phyloP scores from a whole-genome alignment of 2,797 vertebrate genomes.

The Eurystomus glaucurus region DNA sequence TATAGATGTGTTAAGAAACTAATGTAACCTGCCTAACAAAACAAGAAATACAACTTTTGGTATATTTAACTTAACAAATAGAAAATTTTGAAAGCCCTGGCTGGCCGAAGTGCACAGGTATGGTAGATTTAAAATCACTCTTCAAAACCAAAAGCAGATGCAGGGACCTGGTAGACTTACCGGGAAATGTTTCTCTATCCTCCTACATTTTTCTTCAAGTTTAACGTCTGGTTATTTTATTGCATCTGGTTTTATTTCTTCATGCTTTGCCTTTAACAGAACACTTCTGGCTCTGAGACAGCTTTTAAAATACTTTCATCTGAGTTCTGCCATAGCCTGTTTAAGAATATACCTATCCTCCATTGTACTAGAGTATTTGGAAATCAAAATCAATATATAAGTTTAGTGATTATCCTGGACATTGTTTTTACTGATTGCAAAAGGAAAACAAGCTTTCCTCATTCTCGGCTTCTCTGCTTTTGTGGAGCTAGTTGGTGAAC shows the following conservation, averaged over 20 bases:
- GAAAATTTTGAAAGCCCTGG: neutral
- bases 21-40: neutral
- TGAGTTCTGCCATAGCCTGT: neutral
- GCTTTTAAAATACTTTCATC: neutral
- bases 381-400: neutral
- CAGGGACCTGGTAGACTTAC: neutral
- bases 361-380: neutral
- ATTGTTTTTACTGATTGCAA: neutral
- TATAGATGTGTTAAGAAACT: neutral
- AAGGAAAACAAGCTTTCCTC: neutral
- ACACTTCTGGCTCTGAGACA: neutral
- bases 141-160: neutral
- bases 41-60: neutral
- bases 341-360: neutral
- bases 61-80: neutral
- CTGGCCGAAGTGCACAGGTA: neutral
- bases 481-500: neutral
- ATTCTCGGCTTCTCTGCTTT: neutral
- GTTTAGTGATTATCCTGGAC: neutral
- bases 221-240: neutral
- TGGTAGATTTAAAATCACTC: neutral
- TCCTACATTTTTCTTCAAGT: neutral
- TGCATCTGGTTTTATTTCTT: neutral
- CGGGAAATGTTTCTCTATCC: neutral
- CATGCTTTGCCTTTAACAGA: neutral